phyloP scores from a whole-genome alignment of 2,888 invertebrate species.

The Ichneumoninae sp. region DNA sequence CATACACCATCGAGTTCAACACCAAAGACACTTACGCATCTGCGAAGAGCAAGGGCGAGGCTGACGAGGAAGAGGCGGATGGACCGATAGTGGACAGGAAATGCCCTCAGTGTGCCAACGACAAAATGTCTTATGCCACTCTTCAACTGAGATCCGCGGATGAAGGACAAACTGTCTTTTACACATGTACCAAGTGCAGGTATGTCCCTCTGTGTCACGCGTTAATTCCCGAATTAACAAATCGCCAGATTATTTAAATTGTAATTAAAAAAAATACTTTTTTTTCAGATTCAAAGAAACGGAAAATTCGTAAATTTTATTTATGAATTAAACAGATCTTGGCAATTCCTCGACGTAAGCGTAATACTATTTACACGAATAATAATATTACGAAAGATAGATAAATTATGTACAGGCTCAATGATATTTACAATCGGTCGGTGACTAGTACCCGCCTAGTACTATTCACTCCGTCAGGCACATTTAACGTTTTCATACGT shows the following conservation, averaged over 20 bases:
- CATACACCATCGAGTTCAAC: constrained; percentile 91
- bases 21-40: constrained; percentile 83
- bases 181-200: constrained; percentile 97
- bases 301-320: constrained; percentile 87
- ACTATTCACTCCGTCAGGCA: constrained; percentile 60
- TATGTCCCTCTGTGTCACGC: constrained; percentile 79
- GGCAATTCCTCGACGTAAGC: background rate
- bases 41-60: constrained; percentile 76
- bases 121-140: constrained; percentile 97
- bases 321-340: background rate
- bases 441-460: constrained; percentile 8
- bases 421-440: constrained; percentile 59
- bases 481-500: background rate
- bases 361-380: constrained; percentile 43
- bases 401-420: background rate
- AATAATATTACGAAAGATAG: background rate
- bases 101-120: constrained; percentile 95
- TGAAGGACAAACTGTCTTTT: constrained; percentile 99
- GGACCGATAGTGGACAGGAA: constrained; percentile 90
- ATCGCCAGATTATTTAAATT: background rate
- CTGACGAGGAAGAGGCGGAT: constrained; percentile 85
- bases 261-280: constrained; percentile 35
- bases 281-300: constrained; percentile 89
- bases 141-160: constrained; percentile 98
- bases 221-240: background rate